Conservation (phyloP, 2,113 vertebrate genomes). For the Alosa alosa region DNA sequence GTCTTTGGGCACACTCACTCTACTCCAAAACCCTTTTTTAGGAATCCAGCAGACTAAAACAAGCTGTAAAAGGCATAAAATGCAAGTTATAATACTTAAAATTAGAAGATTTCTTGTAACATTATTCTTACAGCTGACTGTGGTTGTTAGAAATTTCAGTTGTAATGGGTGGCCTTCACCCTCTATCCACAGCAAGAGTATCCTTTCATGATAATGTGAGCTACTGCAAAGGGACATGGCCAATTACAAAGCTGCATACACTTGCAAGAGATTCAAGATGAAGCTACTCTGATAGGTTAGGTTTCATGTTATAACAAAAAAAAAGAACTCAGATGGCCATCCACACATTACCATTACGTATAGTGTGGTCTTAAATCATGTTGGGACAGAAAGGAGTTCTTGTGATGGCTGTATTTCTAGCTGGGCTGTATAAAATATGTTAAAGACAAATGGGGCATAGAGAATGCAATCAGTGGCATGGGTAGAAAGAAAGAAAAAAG, state of each 20-base stretch:
- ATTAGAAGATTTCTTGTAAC: not conserved
- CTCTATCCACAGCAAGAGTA: no score
- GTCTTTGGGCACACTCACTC: not conserved
- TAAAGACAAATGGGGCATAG: not conserved
- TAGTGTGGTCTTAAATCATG: not conserved
- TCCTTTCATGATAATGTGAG: not conserved
- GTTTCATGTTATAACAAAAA: no score
- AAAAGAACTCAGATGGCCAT: not conserved
- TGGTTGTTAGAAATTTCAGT: not conserved
- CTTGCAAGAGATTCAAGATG: no score
- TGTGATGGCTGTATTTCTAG: not conserved
- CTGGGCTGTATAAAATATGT: not conserved
- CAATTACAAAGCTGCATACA: no score
- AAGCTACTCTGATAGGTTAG: no score
- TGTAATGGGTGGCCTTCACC: no score
- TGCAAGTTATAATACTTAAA: not conserved
- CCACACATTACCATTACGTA: not conserved
- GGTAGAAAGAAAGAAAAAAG: not conserved
- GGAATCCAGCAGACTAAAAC: not conserved
- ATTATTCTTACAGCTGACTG: not conserved
- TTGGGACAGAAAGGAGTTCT: not conserved
- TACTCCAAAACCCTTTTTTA: not conserved
- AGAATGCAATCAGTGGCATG: not conserved
- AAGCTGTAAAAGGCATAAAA: not conserved
- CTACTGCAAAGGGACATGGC: no score